Conservation (phyloP, 1,140 invertebrate genomes). For the Formica exsecta region DNA sequence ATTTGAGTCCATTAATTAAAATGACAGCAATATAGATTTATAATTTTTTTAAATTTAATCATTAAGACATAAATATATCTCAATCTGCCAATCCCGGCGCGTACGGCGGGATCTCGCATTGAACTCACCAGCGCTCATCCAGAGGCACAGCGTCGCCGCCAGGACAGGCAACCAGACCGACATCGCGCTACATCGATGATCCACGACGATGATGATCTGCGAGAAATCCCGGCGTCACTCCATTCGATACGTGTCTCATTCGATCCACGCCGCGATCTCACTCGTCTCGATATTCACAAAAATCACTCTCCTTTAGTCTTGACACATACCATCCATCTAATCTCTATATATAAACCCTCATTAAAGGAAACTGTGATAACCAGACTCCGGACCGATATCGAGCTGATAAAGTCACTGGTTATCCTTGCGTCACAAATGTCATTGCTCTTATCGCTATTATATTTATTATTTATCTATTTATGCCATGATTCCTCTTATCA, state of each 20-base stretch:
- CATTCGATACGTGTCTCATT: constrained; percentile 54
- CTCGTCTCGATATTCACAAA: constrained; percentile 15
- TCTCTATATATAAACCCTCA: not conserved
- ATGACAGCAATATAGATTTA: not conserved
- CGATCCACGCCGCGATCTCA: constrained; percentile 7
- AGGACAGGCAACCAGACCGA: constrained; percentile 75
- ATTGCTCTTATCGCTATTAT: constrained; percentile 23
- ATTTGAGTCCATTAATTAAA: not conserved
- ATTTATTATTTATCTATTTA: too few relatives aligned
- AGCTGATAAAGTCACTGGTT: not conserved
- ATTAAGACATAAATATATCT: not conserved
- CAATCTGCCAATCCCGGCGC: not conserved
- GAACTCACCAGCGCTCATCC: constrained; percentile 75
- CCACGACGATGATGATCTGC: constrained; percentile 55
- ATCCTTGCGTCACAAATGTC: not conserved
- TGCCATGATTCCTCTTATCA: not conserved
- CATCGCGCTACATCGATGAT: constrained; percentile 79
- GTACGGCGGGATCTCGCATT: not conserved
- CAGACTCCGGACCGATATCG: not conserved
- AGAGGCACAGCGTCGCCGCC: constrained; percentile 71
- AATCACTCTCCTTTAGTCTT: constrained; percentile 10
- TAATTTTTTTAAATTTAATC: not conserved
- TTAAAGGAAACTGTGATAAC: not conserved
- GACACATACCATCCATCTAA: not conserved
- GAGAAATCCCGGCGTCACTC: constrained; percentile 60